phyloP scores from a whole-genome alignment of 2,888 invertebrate species.

The Seira sanloemensis region DNA sequence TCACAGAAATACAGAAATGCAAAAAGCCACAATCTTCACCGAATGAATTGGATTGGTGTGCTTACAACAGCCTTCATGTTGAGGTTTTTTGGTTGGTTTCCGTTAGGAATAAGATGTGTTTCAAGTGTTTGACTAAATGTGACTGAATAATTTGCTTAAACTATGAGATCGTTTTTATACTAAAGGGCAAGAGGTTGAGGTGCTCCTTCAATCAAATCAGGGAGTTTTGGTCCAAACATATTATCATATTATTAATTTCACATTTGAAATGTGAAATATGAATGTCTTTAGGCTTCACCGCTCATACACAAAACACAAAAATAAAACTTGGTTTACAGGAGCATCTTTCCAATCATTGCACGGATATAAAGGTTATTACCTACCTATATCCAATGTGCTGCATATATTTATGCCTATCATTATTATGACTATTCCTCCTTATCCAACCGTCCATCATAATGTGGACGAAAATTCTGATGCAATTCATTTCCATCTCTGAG shows the following conservation, averaged over 20 bases:
- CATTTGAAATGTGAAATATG: not conserved
- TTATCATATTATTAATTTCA: not conserved
- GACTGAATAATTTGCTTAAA: conserved; percentile 28
- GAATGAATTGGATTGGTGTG: not conserved
- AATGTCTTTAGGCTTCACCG: no score
- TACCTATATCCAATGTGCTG: not conserved
- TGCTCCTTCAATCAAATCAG: no score
- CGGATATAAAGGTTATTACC: no score
- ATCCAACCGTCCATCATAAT: not conserved
- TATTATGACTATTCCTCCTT: not conserved
- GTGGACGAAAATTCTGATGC: not conserved
- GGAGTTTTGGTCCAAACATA: no score
- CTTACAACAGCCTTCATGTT: conserved; percentile 48
- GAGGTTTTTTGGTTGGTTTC: conserved; percentile 1
- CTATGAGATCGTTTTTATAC: conserved; percentile 27
- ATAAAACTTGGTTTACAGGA: no score
- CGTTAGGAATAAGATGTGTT: conserved; percentile 14
- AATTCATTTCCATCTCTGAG: not conserved
- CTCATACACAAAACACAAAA: no score
- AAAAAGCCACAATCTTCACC: not conserved
- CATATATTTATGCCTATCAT: not conserved
- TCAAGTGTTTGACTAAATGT: conserved; percentile 23
- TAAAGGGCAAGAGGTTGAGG: not conserved
- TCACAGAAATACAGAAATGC: no score
- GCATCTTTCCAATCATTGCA: no score